These are phyloP conservation scores for Thalassarche chlororhynchos DNA, from an alignment of 2,113 vertebrate genomes.

Conservation along the genomic window DNA sequence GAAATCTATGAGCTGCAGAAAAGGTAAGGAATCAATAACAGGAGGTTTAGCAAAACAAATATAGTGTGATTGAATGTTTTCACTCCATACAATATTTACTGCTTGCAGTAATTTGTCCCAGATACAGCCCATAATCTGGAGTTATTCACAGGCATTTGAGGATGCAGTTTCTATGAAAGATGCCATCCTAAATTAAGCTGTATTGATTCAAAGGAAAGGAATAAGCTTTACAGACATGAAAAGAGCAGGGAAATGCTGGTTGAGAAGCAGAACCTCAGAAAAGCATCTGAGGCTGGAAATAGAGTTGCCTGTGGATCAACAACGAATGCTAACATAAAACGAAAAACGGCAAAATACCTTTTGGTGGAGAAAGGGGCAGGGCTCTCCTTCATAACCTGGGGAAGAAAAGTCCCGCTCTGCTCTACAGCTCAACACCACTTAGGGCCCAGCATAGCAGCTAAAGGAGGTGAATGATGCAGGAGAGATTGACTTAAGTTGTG, in stretches of 20 bases:
- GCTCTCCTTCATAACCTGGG: not conserved
- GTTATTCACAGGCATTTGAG: not conserved
- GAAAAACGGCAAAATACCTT: not conserved
- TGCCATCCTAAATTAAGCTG: not conserved
- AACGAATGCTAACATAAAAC: not conserved
- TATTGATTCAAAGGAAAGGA: not conserved
- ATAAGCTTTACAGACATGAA: not conserved
- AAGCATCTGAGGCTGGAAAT: not conserved
- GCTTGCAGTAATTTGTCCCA: not conserved
- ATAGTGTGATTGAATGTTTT: not conserved
- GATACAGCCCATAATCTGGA: not conserved
- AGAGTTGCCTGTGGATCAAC: not conserved
- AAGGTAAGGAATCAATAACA: conserved; percentile 17
- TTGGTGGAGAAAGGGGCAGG: not conserved
- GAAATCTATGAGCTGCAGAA: conserved; percentile 29
- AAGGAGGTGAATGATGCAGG: not conserved
- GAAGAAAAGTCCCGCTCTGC: not conserved
- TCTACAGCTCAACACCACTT: not conserved
- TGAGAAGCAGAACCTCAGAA: not conserved
- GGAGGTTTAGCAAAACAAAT: not conserved
- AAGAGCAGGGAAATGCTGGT: not conserved
- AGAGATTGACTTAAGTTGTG: not conserved
- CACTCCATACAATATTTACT: not conserved
- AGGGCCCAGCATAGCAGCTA: not conserved
- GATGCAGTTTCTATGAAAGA: not conserved